Conservation (phyloP, 2,888 invertebrate species). For the Drosophila koepferae region DNA sequence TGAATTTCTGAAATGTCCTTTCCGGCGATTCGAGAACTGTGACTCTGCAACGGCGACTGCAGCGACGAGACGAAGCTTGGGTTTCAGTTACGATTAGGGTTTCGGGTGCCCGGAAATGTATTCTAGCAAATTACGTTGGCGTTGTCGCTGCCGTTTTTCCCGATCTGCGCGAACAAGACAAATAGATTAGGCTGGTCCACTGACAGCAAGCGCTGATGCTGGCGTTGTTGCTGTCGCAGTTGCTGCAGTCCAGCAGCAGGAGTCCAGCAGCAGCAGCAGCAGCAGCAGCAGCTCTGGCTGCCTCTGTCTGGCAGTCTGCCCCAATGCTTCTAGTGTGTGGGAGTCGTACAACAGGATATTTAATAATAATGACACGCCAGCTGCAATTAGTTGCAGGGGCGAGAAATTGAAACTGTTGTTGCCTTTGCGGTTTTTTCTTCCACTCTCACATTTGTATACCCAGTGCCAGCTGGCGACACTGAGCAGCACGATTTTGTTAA, state of each 20-base stretch:
- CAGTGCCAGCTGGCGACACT: background rate
- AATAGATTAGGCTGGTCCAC: conserved; percentile 68
- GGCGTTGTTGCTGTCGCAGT: background rate
- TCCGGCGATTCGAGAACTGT: conserved; percentile 55
- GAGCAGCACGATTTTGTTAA: background rate
- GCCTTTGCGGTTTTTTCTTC: conserved; percentile 24
- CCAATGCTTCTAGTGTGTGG: too few species aligned
- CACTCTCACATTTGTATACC: conserved; percentile 2
- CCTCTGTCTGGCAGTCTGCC: background rate
- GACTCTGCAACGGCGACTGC: conserved; percentile 2
- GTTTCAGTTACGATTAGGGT: conserved; percentile 22
- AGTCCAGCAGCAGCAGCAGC: background rate
- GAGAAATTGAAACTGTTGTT: conserved; percentile 56
- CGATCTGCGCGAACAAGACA: conserved; percentile 69
- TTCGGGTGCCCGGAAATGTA: conserved; percentile 67
- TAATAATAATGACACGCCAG: conserved; percentile 57
- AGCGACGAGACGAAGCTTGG: background rate
- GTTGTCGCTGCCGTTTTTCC: conserved; percentile 65
- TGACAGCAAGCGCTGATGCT: conserved; percentile 31
- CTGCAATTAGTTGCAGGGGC: conserved; percentile 54
- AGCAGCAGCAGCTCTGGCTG: conserved; percentile 8
- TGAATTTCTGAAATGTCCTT: conserved; percentile 79
- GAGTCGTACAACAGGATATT: conserved; percentile 27
- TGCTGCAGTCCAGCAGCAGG: conserved; percentile 20
- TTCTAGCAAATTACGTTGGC: conserved; percentile 76